Evolutionary conservation across 2,888 invertebrate species (phyloP), one percentile per base, ranked within the genome.

Genomic region (Ormia ochracea): DNA sequence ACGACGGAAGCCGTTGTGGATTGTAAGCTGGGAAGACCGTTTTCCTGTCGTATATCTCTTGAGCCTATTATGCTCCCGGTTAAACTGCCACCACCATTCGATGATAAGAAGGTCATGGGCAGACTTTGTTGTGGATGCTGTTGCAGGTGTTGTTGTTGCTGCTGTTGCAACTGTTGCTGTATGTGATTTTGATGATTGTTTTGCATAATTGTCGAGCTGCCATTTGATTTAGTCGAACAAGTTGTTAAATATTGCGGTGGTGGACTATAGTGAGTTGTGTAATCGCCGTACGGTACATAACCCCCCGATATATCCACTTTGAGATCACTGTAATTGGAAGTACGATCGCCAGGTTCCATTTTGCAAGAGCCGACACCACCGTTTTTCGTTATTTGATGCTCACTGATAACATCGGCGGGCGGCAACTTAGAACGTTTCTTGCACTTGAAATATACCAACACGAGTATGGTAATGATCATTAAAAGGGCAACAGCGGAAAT

Each of bases 311-410:
- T 92, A 90, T 97, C 97, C 82, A 96, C 92, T 90, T 97, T 97
- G 87, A 97, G 91, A 90, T 97, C 97, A 83, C 97, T 97, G 85
- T 97, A 96, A 88, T 96, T 96, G 63, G 97, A 97, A 85, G 96
- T 96, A 83, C 96, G 92, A 88, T 97, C 97, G 75, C 96, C 96
- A 0, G 88, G 82, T 61, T 89, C 88, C 84, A 87, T 83, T 81
- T 89, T 89, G 74, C 87, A 87, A 26, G 85, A 86, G 87, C 95
- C 94, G 2, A 82, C 82, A 7, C 82, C 83, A 12, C 88, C 87
- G 19, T 87, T 88, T 79, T 90, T 90, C 5, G 87, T 88, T 31
- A 88, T 89, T 83, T 93, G 91, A 81, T 90, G 90, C 81, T 89
- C 90, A 63, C 88, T 89, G n/a, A 90, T 89, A 26, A 89, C 89